phyloP scores from a whole-genome alignment of 2,888 invertebrate genomes.

The Conomelus anceps region DNA sequence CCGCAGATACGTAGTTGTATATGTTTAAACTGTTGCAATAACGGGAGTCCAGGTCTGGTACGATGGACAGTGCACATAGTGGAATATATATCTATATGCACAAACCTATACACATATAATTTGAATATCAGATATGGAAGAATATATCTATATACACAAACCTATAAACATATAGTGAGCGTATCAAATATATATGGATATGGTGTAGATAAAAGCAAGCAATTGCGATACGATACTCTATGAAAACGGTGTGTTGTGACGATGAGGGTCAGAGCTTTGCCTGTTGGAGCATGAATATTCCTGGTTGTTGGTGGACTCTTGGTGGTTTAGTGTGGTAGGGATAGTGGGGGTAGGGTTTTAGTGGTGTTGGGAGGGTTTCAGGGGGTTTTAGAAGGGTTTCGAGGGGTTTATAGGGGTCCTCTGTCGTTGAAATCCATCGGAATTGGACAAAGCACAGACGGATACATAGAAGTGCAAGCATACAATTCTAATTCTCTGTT shows the following conservation, averaged over 20 bases:
- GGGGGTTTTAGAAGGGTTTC: neutral
- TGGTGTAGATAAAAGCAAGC: neutral
- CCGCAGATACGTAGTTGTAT: neutral
- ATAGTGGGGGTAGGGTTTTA: too few species aligned
- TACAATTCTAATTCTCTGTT: neutral
- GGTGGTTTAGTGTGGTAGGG: neutral
- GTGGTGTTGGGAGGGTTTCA: neutral
- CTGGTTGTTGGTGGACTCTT: neutral
- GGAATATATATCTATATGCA: neutral
- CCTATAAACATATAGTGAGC: too few species aligned
- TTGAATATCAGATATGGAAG: neutral
- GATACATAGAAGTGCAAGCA: neutral
- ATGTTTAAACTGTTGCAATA: neutral
- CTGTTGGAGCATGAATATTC: neutral
- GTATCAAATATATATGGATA: too few species aligned
- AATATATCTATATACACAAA: neutral
- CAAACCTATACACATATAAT: neutral
- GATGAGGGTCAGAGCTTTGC: neutral
- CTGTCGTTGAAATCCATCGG: neutral
- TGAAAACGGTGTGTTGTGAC: neutral
- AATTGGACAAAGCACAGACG: neutral
- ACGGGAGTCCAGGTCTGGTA: neutral
- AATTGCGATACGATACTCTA: neutral
- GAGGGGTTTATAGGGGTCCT: neutral
- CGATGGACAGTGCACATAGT: neutral